These are phyloP conservation scores for Perizoma flavofasciatum DNA, from an alignment of 2,888 invertebrate species.

Conservation along the genomic window DNA sequence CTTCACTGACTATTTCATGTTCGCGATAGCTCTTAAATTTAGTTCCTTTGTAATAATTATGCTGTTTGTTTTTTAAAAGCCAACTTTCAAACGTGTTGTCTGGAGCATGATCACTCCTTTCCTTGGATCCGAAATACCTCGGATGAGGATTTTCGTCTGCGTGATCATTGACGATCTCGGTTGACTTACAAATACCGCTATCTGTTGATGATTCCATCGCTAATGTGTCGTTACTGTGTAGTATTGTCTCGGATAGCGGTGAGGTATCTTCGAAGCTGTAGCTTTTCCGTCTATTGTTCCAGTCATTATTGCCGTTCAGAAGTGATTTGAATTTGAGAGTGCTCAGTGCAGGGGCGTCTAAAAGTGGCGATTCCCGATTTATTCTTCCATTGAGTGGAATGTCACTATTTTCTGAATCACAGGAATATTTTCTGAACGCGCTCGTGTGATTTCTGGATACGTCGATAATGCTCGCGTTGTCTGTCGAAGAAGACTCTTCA, in stretches of 20 bases:
- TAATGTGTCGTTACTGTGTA: conserved; percentile 72
- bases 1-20: conserved; percentile 55
- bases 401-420: conserved; percentile 69
- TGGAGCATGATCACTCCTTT: conserved; percentile 49
- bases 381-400: conserved; percentile 54
- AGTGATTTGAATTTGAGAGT: conserved; percentile 75
- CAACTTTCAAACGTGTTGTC: conserved; percentile 74
- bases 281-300: conserved; percentile 90
- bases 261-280: conserved; percentile 87
- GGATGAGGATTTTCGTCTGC: conserved; percentile 49
- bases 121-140: conserved; percentile 47
- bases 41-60: conserved; percentile 54
- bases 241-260: conserved; percentile 60
- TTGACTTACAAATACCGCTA: conserved; percentile 89
- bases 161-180: conserved; percentile 84
- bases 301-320: conserved; percentile 79
- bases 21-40: conserved; percentile 57
- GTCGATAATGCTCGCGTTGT: conserved; percentile 76
- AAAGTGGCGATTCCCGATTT: conserved; percentile 61
- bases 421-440: conserved; percentile 63
- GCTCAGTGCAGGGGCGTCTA: conserved; percentile 70
- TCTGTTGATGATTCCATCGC: conserved; percentile 90
- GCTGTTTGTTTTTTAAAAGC: conserved; percentile 69
- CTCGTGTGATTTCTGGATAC: conserved; percentile 59
- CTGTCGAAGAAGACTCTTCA: conserved; percentile 77